These are phyloP conservation scores for Drepanosiphum platanoidis DNA, from an alignment of 2,888 invertebrate genomes.

Conservation along the genomic window DNA sequence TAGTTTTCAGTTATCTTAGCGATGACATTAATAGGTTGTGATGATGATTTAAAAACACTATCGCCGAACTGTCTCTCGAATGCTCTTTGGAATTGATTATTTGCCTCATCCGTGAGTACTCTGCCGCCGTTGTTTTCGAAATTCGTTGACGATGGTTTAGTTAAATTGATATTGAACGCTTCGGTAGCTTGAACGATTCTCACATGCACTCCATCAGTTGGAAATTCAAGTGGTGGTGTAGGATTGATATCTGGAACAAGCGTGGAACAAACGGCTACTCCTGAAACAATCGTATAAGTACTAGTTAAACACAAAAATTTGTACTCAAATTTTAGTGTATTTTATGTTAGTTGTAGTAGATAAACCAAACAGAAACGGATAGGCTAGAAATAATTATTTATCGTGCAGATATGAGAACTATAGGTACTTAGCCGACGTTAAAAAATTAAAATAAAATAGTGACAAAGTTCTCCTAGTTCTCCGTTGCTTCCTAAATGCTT, in stretches of 20 bases:
- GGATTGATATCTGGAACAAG: slow-evolving; percentile 25
- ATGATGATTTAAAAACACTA: not conserved
- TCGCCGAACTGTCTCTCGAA: not conserved
- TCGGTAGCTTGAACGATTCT: slow-evolving; percentile 24
- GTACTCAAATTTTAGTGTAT: too few species aligned
- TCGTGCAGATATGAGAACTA: too few species aligned
- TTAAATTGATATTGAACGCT: not conserved
- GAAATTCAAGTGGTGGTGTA: slow-evolving; percentile 50
- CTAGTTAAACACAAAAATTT: too few species aligned
- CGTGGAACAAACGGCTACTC: slow-evolving; percentile 9
- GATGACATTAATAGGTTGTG: slow-evolving; percentile 26
- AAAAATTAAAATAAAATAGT: too few species aligned
- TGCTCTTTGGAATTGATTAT: not conserved
- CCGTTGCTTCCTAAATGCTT: too few species aligned
- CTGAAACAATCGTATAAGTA: slow-evolving; percentile 1
- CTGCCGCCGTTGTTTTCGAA: slow-evolving; percentile 1
- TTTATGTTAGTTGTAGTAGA: too few species aligned
- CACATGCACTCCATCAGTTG: slow-evolving; percentile 28
- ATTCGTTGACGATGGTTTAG: not conserved
- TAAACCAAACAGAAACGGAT: too few species aligned
- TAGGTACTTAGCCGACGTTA: too few species aligned
- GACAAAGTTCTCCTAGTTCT: too few species aligned
- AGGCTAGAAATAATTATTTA: too few species aligned
- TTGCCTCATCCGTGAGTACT: not conserved
- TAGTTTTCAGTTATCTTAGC: slow-evolving; percentile 43